Base-by-base conservation (phyloP, 2,113 vertebrate species). In the Tenrec ecaudatus region DNA sequence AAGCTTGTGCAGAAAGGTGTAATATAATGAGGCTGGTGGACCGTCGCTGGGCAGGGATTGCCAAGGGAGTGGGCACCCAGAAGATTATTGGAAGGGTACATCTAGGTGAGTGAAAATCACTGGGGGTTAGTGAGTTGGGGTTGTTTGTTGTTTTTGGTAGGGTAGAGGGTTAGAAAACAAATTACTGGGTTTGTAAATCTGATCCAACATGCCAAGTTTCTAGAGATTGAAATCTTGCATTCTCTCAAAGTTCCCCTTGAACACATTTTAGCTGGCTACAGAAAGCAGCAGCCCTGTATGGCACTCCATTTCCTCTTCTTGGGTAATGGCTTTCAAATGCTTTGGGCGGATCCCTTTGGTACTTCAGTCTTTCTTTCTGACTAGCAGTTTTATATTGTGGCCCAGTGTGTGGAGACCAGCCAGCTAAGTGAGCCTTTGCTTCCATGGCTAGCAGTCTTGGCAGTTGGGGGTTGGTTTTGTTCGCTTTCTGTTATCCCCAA, bases 21-120 rank as follows among this genome's bases (percentile, higher is more conserved):
- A 99, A 99, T 96, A 99, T 99, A 82, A 99, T 99, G 99, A 98
- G 99, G 79, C 98, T 99, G 96, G 99, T 99, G 93, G 99, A 99
- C 96, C 98, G 99, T 47, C 98, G 99, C 33, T 99, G 99, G 99
- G 99, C 99, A 0, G 99, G 99, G 73, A 99, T 99, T 1, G 99
- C 99, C 16, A 99, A 99, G 95, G 99, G 99, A 7, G 99, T 99
- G 10, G 99, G 99, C 89, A 99, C 99, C 0, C 99, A 99, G 98
- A 99, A 99, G 95, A 99, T 99, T 83, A 99, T 99, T 87, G 99
- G 99, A 96, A 98, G 99, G 96, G 99, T 99, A 76, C 99, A 99
- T 97, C 97, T 99, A 97, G 99, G 99, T 99, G 97, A 94, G 98
- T 66, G 62, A 25, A 66, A 23, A 19, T 6, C 62, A 66, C 62